Evolutionary conservation across 2,888 invertebrate species (phyloP).

Genomic region (Clitarchus hookeri): DNA sequence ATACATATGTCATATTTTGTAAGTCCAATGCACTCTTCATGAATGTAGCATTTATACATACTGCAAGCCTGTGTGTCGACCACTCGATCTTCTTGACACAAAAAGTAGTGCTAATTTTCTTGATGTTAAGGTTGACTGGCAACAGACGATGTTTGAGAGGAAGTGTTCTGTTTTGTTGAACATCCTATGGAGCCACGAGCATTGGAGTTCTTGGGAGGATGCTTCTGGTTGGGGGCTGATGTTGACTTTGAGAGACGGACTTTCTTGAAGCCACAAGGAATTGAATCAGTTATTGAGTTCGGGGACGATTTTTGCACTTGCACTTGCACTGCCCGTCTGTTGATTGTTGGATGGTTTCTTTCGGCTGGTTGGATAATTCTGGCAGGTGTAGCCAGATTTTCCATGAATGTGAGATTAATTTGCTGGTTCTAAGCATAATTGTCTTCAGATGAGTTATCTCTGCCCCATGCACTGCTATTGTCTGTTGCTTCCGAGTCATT

Average conservation of each 20-base stretch:
- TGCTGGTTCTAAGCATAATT: neutral
- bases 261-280: too few species aligned
- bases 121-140: neutral
- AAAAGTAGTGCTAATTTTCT: constrained; percentile 43
- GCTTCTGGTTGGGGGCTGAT: neutral
- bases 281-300: too few species aligned
- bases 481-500: neutral
- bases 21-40: constrained; percentile 46
- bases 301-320: too few species aligned
- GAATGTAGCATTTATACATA: constrained; percentile 39
- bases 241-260: neutral
- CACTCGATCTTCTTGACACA: too few species aligned
- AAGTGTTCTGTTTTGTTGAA: neutral
- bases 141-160: neutral
- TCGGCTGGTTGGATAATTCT: neutral
- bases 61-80: constrained; percentile 44
- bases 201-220: neutral
- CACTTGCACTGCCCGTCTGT: neutral
- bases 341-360: neutral
- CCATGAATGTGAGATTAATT: neutral
- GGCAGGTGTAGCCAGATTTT: neutral
- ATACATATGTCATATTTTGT: constrained; percentile 35
- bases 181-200: neutral
- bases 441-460: neutral
- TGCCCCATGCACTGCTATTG: neutral